Percentiles rank a stretch among this genome's conserved stretches.
These are phyloP conservation scores for Dasypus novemcinctus DNA, from an alignment of 2,113 vertebrate genomes.

Conservation along the genomic window DNA sequence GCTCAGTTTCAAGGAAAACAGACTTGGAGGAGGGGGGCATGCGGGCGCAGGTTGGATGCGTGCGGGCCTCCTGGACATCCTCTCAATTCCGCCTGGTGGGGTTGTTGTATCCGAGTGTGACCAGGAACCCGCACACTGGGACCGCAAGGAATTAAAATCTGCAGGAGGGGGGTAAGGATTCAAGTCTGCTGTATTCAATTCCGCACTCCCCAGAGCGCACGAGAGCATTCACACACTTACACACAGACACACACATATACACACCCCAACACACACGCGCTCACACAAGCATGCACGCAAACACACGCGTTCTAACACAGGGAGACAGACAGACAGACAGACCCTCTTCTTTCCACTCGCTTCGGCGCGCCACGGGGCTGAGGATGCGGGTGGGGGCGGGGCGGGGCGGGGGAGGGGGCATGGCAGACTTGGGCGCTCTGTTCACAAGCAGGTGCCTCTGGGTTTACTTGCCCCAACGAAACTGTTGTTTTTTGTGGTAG, in stretches of 20 bases:
- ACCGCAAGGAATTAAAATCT: not conserved
- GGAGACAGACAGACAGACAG: not conserved
- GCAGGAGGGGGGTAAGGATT: not conserved
- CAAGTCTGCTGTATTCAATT: not conserved
- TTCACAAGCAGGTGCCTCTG: not conserved
- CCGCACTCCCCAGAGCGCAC: not conserved
- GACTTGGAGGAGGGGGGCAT: not conserved
- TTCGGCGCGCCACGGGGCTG: rapidly evolving
- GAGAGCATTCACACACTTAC: not conserved
- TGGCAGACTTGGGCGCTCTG: not conserved
- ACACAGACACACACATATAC: not conserved
- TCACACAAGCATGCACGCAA: not conserved
- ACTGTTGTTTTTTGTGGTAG: not conserved
- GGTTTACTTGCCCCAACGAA: not conserved
- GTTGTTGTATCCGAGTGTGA: not conserved
- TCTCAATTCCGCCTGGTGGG: not conserved
- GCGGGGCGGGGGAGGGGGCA: rapidly evolving
- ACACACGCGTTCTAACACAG: not conserved
- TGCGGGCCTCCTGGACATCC: not conserved
- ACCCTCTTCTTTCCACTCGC: too few relatives aligned
- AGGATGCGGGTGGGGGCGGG: not conserved
- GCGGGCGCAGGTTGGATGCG: not conserved
- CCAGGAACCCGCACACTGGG: not conserved
- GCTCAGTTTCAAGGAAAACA: not conserved
- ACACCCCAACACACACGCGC: not conserved